Percentiles rank a stretch among this genome's conserved stretches.
phyloP scores from a whole-genome alignment of 2,888 invertebrate genomes.

The Ephialtes manifestator region DNA sequence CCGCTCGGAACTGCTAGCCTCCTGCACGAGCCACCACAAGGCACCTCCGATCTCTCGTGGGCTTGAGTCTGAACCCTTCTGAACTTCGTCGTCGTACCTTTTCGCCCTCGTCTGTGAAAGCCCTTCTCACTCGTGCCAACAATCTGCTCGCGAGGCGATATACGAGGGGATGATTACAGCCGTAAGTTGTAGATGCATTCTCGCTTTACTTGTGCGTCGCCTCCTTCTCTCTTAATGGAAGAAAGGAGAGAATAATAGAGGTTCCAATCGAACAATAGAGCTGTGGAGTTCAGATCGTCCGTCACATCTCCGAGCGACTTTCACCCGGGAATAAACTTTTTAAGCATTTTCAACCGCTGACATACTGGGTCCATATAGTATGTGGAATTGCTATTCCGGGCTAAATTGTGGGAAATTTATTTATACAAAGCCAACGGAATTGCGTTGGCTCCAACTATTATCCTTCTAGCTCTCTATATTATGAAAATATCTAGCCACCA shows the following conservation, averaged over 20 bases:
- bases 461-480: no score
- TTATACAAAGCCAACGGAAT: no score
- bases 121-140: slow-evolving; percentile 47
- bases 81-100: slow-evolving; percentile 32
- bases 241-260: slow-evolving; percentile 47
- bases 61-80: slow-evolving; percentile 35
- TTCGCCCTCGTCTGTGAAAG: slow-evolving; percentile 10
- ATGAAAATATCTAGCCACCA: no score
- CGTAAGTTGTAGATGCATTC: slow-evolving; percentile 57
- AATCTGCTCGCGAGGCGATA: slow-evolving; percentile 56
- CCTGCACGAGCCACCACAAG: slow-evolving; percentile 29
- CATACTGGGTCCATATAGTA: not conserved
- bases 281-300: slow-evolving; percentile 11
- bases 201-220: slow-evolving; percentile 37
- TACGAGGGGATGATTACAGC: slow-evolving; percentile 67
- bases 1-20: slow-evolving; percentile 6
- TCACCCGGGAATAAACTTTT: not conserved
- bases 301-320: not conserved
- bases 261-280: slow-evolving; percentile 32
- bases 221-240: not conserved
- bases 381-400: no score
- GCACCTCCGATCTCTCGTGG: slow-evolving; percentile 12
- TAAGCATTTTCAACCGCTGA: not conserved
- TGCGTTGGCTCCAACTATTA: no score
- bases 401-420: no score